Evolutionary conservation across 1,140 invertebrate species (phyloP).

Genomic region (Drosophila serrata): DNA sequence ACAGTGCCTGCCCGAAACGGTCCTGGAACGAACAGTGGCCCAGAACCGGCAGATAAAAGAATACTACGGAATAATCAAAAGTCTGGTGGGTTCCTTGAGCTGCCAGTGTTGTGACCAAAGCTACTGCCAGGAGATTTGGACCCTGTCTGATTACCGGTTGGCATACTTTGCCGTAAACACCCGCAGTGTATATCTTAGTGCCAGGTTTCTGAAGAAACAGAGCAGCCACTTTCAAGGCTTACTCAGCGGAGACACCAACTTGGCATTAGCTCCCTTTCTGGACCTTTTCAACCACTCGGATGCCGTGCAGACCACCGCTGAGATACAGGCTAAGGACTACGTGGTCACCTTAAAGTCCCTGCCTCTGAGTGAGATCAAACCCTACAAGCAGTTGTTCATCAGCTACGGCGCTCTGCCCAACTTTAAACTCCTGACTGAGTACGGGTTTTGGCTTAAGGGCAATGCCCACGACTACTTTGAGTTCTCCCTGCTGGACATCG

Average conservation of each 20-base stretch:
- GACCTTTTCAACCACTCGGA: conserved; percentile 92
- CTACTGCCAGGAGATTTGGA: conserved; percentile 84
- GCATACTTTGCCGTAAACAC: conserved; percentile 92
- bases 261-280: conserved; percentile 91
- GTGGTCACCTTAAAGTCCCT: conserved; percentile 86
- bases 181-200: conserved; percentile 88
- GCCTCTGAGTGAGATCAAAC: conserved; percentile 85
- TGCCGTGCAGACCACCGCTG: conserved; percentile 86
- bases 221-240: conserved; percentile 64
- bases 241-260: conserved; percentile 86
- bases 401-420: conserved; percentile 91
- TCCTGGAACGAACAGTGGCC: conserved; percentile 72
- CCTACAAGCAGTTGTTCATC: conserved; percentile 90
- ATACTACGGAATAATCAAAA: conserved; percentile 48
- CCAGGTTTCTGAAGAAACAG: conserved; percentile 56
- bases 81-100: conserved; percentile 12
- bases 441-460: conserved; percentile 90
- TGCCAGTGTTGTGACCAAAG: conserved; percentile 81
- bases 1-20: conserved; percentile 77
- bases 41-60: conserved; percentile 80
- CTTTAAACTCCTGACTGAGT: conserved; percentile 89
- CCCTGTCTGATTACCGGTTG: conserved; percentile 85
- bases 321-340: conserved; percentile 67
- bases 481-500: conserved; percentile 86
- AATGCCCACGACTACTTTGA: conserved; percentile 88